A percentile compares a stretch with the other conserved stretches of the same genome.
Conservation (phyloP, 2,797 vertebrate species). For the Meriones psammophilus region DNA sequence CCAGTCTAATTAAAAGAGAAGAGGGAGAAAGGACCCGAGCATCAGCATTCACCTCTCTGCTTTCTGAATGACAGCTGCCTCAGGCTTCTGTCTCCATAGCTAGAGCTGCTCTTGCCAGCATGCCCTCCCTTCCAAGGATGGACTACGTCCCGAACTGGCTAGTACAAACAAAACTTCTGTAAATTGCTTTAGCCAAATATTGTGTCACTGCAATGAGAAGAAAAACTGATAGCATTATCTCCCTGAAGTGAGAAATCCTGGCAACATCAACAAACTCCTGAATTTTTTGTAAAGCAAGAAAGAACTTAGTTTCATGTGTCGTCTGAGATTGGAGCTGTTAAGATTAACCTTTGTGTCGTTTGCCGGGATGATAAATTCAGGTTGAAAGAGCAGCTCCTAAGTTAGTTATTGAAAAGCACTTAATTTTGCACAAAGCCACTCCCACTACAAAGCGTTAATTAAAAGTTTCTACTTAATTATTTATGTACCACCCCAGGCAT, state of each 20-base stretch:
- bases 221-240: not conserved
- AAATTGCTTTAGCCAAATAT: not conserved
- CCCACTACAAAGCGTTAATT: conserved; percentile 58
- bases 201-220: not conserved
- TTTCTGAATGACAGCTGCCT: not conserved
- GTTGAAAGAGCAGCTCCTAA: conserved; percentile 48
- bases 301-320: not conserved
- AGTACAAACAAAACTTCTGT: not conserved
- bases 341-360: conserved; percentile 57
- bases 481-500: conserved; percentile 29
- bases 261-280: conserved; percentile 16
- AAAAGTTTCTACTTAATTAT: conserved; percentile 76
- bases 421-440: conserved; percentile 71
- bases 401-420: conserved; percentile 68
- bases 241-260: not conserved
- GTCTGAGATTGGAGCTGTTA: not conserved
- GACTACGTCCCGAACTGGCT: not conserved
- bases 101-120: not conserved
- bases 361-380: conserved; percentile 2
- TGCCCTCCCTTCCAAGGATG: too few relatives aligned
- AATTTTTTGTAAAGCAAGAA: conserved; percentile 25
- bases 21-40: not conserved
- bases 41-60: not conserved
- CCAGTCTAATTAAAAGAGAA: not conserved
- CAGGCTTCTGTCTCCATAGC: not conserved